These are phyloP conservation scores for Elegia similella DNA, from an alignment of 2,888 invertebrate species.

Conservation along the genomic window DNA sequence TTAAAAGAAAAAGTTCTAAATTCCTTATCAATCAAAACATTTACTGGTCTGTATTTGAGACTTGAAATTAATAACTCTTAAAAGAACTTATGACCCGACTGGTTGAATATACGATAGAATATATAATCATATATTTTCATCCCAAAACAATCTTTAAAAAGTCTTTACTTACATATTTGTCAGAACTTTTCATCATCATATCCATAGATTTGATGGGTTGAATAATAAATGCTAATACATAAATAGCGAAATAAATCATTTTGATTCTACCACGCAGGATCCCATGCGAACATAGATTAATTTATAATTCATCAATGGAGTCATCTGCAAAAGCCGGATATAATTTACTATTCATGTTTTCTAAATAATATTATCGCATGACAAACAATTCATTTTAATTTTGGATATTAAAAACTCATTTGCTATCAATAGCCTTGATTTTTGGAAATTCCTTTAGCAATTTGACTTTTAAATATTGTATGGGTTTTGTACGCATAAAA, in stretches of 20 bases:
- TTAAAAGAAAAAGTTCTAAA: no score
- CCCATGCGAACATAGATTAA: neutral
- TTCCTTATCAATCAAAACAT: no score
- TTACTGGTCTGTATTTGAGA: no score
- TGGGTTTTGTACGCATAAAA: no score
- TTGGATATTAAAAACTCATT: slow-evolving; percentile 5
- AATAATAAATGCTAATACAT: neutral
- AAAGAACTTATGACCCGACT: no score
- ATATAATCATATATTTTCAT: neutral
- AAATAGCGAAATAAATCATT: neutral
- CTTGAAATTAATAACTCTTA: no score
- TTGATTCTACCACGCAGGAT: neutral
- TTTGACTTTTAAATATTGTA: no score
- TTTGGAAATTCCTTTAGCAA: neutral
- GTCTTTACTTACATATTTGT: slow-evolving; percentile 41
- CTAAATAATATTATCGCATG: neutral
- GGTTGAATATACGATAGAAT: no score
- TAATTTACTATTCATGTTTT: neutral
- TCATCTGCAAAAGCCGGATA: neutral
- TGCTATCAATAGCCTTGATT: neutral
- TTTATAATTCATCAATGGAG: neutral
- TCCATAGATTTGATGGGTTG: slow-evolving; percentile 22
- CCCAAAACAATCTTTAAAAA: neutral
- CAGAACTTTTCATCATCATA: slow-evolving; percentile 32
- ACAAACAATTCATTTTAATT: neutral